Base-by-base conservation (phyloP, 64 coral and sea anemone species). In the Orbicella faveolata region DNA sequence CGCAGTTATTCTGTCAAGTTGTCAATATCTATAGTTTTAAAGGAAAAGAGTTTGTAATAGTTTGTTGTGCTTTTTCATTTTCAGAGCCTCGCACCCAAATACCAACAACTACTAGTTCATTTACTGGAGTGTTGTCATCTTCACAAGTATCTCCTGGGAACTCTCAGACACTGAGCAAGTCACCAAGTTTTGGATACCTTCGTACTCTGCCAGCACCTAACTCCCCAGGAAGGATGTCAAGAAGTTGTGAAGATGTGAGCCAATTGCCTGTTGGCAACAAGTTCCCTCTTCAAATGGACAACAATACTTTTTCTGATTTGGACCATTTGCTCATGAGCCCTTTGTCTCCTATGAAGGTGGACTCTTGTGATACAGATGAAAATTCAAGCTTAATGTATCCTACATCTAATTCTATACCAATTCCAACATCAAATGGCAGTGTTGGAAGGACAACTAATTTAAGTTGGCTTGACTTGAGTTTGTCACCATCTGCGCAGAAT, bases 211-310 rank as follows among this genome's bases (percentile, higher is more conserved):
- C 72, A 85, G 34, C 52, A 2, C 73, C 51, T 14, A 61, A 66
- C 62, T 81, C 89, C 69, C 83, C 76, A 59, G 39, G 57, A 73
- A 78, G 90, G 63, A 76, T 92, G 18, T 92, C 90, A 70, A 87
- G 35, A 80, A 92, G 90, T 73, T 92, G 90, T 59, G 90, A 92
- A 18, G 90, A 92, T 80, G 90, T 92, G 26, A 85, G 82, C 21
- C 65, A 72, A 7, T 15, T 85, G 64, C 19, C 65, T 23, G 18
- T 81, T 57, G 80, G 70, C 48, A 68, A 21, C 72, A 92, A 87
- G 55, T 77, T 78, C 39, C 36, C 61, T 62, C 51, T 52, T 61
- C 20, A 65, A 17, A 62, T 77, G 44, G 61, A 92, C 9, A 81
- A 65, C 30, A 73, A 57, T 76, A 20, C 53, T 41, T 33, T 65